Base-by-base conservation (phyloP, 2,797 vertebrate species). In the Nannoperca australis region DNA sequence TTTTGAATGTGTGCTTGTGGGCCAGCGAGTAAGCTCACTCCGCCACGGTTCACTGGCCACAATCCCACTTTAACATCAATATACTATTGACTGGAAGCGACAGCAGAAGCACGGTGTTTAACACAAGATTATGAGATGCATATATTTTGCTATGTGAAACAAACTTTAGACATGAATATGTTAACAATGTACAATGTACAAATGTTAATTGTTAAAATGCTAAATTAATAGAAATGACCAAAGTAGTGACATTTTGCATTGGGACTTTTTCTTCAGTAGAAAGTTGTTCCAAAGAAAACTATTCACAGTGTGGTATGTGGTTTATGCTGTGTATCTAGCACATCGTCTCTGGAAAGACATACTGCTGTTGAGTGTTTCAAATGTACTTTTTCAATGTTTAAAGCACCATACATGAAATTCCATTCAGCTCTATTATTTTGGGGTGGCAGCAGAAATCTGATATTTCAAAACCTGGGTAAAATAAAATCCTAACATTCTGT, bases 301-400 rank as follows among this genome's bases (percentile, higher is more conserved):
- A 65, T 66, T 70, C 63, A 50, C 38, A 64, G 58, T 78, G 80
- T 79, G 85, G 80, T 83, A 71, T 86, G 73, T 71, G 84, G 85
- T 61, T 76, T 45, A 24, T 42, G 34, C 32, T 74, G 56, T 73
- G 61, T 60, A 56, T 73, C 62, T 27, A 44, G 38, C 9, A 12
- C 63, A 73, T 85, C 82, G 79, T 87, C 80, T 71, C 64, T 69
- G 61, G 70, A 74, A 65, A 79, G 73, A 67, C 56, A 56, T 4
- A 10, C 30, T 65, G 45, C 44, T 71, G 40, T 38, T 58, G 10
- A 67, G 38, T 70, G 47, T 64, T 66, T 74, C 3, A 63, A 49
- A 14, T 45, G 55, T 71, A 45, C 59, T 51, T 59, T 73, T 68
- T 71, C 12, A 32, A 30, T 72, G 70, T 47, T 70, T 70, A 68